Evolutionary conservation across 2,888 invertebrate species (phyloP).

Genomic region (Tetragnatha montana): DNA sequence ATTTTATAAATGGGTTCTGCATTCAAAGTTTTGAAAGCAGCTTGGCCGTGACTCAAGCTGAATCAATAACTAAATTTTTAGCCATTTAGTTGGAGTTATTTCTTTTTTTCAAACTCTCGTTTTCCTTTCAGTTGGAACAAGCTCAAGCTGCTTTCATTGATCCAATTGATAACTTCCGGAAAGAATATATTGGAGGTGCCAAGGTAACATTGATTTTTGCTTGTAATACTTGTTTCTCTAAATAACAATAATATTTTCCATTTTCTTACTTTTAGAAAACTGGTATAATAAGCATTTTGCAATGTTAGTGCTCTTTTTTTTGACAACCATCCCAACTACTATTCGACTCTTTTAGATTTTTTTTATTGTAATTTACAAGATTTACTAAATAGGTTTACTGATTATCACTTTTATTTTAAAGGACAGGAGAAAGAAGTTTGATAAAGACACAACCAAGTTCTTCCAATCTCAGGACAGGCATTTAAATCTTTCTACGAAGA

Average conservation of each 20-base stretch:
- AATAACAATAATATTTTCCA: neutral
- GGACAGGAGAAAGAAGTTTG: slow-evolving; percentile 97
- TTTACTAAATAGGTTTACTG: too few species aligned
- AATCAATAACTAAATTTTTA: too few species aligned
- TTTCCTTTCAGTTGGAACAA: slow-evolving; percentile 86
- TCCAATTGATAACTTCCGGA: slow-evolving; percentile 94
- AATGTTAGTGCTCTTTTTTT: neutral
- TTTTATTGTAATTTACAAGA: too few species aligned
- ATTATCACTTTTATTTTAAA: slow-evolving; percentile 76
- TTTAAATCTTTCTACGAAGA: slow-evolving; percentile 92
- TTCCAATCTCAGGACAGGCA: slow-evolving; percentile 97
- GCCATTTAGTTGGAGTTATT: neutral
- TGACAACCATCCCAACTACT: too few species aligned
- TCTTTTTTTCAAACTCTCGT: slow-evolving; percentile 38
- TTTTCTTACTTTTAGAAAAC: too few species aligned
- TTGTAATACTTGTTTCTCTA: neutral
- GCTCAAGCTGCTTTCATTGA: slow-evolving; percentile 94
- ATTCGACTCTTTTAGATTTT: too few species aligned
- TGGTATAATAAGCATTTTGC: neutral
- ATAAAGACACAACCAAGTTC: slow-evolving; percentile 97
- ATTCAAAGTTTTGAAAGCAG: too few species aligned
- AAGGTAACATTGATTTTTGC: slow-evolving; percentile 81
- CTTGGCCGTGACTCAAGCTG: too few species aligned
- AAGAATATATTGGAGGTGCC: slow-evolving; percentile 95
- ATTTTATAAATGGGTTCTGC: too few species aligned